Percentiles rank a stretch among this genome's conserved stretches.
phyloP scores from a whole-genome alignment of 1,140 invertebrate species.

The Zaprionus lachaisei region DNA sequence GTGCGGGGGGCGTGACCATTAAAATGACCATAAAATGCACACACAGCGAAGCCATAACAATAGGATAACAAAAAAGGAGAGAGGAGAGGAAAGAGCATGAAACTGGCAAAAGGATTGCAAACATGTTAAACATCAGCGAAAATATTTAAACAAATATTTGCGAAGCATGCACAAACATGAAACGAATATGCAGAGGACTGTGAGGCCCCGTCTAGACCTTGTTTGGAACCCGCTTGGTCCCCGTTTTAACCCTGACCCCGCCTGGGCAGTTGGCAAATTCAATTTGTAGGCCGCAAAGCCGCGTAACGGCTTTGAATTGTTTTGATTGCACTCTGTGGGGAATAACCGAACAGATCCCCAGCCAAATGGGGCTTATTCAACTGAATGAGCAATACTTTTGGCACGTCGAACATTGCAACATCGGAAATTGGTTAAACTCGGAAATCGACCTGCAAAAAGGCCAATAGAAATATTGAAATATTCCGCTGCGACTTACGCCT shows the following conservation, averaged over 20 bases:
- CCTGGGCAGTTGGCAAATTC: slow-evolving; percentile 47
- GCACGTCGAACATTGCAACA: slow-evolving; percentile 7
- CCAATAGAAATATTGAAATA: slow-evolving; percentile 43
- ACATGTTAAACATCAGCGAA: slow-evolving; percentile 59
- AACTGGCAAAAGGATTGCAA: slow-evolving; percentile 38
- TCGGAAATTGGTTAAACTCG: slow-evolving; percentile 4
- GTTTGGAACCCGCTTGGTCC: background rate
- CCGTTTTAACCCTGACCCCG: background rate
- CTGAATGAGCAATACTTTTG: slow-evolving; percentile 33
- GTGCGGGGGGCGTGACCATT: slow-evolving; percentile 20
- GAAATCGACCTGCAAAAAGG: slow-evolving; percentile 10
- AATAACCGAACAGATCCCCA: slow-evolving; percentile 5
- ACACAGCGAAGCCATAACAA: slow-evolving; percentile 30
- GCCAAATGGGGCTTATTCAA: slow-evolving; percentile 23
- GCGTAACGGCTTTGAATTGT: slow-evolving; percentile 53
- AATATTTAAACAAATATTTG: slow-evolving; percentile 72
- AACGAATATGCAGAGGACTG: slow-evolving; percentile 6
- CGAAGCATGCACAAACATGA: slow-evolving; percentile 45
- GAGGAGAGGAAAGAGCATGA: background rate
- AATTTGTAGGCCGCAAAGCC: slow-evolving; percentile 57
- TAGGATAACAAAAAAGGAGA: slow-evolving; percentile 18
- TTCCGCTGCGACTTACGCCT: background rate
- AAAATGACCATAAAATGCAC: slow-evolving; percentile 58
- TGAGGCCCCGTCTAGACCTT: background rate
- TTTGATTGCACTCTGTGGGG: slow-evolving; percentile 43